Evolutionary conservation across 2,888 invertebrate genomes (phyloP).

Genomic region (Priocnemis perturbator): DNA sequence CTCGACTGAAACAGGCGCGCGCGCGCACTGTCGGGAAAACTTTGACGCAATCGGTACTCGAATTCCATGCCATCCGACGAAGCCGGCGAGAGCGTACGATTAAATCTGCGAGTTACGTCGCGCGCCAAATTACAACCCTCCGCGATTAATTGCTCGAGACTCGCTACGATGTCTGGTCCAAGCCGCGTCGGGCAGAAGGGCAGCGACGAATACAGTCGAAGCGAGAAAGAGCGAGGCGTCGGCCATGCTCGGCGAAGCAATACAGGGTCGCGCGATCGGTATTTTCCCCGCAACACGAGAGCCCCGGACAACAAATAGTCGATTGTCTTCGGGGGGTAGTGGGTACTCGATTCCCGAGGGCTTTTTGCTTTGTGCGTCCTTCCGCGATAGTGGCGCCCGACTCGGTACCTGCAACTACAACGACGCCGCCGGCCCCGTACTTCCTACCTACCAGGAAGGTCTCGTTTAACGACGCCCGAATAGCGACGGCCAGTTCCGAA

Average conservation of each 20-base stretch:
- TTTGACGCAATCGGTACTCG: no score
- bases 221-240: no score
- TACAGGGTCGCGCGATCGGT: conserved; percentile 26
- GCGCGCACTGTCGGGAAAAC: no score
- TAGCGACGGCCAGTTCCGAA: conserved; percentile 51
- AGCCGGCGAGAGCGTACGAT: no score
- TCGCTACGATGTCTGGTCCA: no score
- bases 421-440: neutral
- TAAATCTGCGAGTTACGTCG: no score
- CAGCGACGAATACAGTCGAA: no score
- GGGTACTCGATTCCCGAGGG: conserved; percentile 42
- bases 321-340: conserved; percentile 42
- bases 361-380: conserved; percentile 54
- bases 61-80: no score
- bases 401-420: neutral
- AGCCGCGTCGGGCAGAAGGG: no score
- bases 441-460: conserved; percentile 50
- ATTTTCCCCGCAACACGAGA: conserved; percentile 33
- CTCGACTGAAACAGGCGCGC: no score
- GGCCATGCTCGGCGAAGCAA: conserved; percentile 3
- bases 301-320: conserved; percentile 45
- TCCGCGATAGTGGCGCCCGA: neutral
- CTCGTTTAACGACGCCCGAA: conserved; percentile 59
- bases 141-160: no score
- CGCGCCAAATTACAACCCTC: no score